Conservation (phyloP, 1,140 invertebrate genomes). For the Coenobita brevimanus region DNA sequence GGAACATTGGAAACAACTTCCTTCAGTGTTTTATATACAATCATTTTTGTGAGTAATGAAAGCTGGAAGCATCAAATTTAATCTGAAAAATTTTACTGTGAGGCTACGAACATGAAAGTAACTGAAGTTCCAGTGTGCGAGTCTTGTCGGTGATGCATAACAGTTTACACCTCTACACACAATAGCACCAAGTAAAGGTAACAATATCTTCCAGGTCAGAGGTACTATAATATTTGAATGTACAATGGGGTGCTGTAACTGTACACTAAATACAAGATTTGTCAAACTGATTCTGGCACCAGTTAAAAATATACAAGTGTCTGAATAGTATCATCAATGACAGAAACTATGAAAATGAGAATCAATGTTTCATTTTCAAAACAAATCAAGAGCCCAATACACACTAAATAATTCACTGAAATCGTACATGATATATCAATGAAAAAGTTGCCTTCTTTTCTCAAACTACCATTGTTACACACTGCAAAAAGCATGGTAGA, state of each 20-base stretch:
- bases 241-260: not conserved
- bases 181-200: conserved; percentile 36
- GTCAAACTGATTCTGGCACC: not conserved
- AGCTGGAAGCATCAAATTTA: not conserved
- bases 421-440: too few species aligned
- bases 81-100: not conserved
- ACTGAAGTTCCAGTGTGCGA: conserved; percentile 22
- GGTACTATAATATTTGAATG: conserved; percentile 2
- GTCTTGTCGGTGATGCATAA: not conserved
- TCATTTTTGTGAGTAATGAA: conserved; percentile 9
- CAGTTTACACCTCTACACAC: conserved; percentile 13
- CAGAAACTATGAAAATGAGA: too few species aligned
- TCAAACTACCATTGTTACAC: too few species aligned
- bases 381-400: too few species aligned
- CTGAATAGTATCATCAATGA: too few species aligned
- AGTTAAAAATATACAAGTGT: not conserved
- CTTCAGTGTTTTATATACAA: not conserved
- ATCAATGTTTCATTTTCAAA: too few species aligned
- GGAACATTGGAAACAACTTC: not conserved
- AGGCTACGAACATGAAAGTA: not conserved
- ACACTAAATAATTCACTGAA: too few species aligned
- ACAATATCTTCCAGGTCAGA: conserved; percentile 6
- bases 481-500: too few species aligned
- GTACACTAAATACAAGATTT: not conserved
- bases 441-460: too few species aligned